These are phyloP conservation scores for Hippopotamyrus pictus DNA, from an alignment of 2,797 vertebrate genomes.

Conservation along the genomic window DNA sequence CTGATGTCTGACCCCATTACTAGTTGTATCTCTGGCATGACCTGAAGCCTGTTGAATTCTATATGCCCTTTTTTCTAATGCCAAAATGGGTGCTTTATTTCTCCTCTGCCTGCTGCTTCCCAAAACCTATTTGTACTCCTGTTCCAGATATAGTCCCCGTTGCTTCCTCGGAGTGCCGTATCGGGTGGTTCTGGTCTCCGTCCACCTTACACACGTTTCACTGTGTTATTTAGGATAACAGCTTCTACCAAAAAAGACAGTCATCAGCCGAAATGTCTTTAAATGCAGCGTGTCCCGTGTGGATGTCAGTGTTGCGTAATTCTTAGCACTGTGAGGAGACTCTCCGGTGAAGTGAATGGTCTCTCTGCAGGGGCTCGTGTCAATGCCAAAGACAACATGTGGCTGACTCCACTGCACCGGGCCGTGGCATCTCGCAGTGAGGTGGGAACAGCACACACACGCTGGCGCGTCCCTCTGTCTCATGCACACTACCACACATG, in stretches of 20 bases:
- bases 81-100: background rate
- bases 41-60: background rate
- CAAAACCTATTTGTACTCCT: background rate
- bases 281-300: background rate
- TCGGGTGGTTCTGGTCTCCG: background rate
- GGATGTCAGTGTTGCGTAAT: background rate
- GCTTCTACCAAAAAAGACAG: background rate
- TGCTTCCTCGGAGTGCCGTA: background rate
- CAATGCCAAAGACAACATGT: constrained; percentile 98
- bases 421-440: constrained; percentile 91
- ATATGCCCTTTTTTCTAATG: background rate
- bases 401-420: constrained; percentile 93
- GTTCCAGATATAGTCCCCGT: background rate
- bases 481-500: background rate
- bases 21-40: background rate
- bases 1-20: background rate
- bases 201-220: background rate
- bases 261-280: background rate
- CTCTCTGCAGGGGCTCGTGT: constrained; percentile 79
- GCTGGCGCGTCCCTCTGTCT: background rate
- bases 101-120: background rate
- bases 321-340: background rate
- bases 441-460: constrained; percentile 53
- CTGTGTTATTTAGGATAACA: background rate
- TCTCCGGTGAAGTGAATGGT: background rate